Conservation (phyloP, 2,113 vertebrate genomes). For the Solenodon paradoxus region DNA sequence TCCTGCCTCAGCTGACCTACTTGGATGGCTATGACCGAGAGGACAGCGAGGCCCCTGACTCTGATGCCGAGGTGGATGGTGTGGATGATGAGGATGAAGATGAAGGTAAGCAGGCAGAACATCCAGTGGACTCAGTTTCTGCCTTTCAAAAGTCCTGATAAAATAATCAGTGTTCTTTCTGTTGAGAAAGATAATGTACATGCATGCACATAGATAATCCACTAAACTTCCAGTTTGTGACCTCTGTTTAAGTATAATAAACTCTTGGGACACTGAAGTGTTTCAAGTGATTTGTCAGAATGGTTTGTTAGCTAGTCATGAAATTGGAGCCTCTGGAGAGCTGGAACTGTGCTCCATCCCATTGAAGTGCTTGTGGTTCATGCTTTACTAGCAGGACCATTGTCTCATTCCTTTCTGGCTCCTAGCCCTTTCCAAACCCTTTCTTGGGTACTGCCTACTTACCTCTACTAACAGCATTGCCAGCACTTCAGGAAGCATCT, state of each 20-base stretch:
- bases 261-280: background rate
- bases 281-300: background rate
- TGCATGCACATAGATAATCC: background rate
- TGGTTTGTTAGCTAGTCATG: background rate
- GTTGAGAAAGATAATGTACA: background rate
- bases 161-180: background rate
- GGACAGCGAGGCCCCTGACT: constrained; percentile 91
- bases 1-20: constrained; percentile 92
- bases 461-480: background rate
- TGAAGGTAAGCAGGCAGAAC: constrained; percentile 82
- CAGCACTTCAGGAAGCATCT: background rate
- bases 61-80: constrained; percentile 91
- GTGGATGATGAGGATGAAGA: constrained; percentile 90
- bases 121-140: background rate
- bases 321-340: background rate
- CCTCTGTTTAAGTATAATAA: background rate
- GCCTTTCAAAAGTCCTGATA: background rate
- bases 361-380: background rate
- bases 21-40: constrained; percentile 93
- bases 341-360: background rate
- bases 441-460: background rate
- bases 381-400: background rate
- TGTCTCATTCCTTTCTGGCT: background rate
- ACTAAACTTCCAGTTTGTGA: background rate
- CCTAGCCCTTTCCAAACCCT: background rate